Percentiles rank a stretch among this genome's conserved stretches.
Conservation (phyloP, 1,140 invertebrate species). For the Metaphire vulgaris region DNA sequence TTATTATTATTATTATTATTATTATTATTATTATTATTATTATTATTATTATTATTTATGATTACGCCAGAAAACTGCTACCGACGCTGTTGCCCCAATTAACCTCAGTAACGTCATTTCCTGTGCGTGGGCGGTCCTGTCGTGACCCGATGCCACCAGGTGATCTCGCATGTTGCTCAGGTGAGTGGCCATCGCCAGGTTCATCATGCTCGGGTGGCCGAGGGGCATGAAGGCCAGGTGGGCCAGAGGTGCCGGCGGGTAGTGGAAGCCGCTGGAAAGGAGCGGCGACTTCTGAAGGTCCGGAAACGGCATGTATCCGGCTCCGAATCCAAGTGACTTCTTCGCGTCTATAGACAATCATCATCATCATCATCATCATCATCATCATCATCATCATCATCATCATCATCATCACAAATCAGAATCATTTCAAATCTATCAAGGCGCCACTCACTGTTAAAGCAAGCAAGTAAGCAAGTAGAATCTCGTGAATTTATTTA, state of each 20-base stretch:
- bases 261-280: constrained; percentile 21
- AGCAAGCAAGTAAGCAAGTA: too few species aligned
- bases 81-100: too few species aligned
- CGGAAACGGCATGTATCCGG: neutral
- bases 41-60: too few species aligned
- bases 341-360: neutral
- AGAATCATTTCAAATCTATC: too few species aligned
- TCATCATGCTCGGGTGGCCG: constrained; percentile 23
- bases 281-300: constrained; percentile 23
- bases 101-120: constrained; percentile 10
- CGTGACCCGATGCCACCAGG: neutral
- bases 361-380: neutral
- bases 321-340: neutral
- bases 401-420: constrained; percentile 2
- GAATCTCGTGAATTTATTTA: too few species aligned
- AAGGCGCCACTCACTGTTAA: too few species aligned
- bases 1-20: too few species aligned
- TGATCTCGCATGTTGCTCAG: constrained; percentile 10
- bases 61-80: too few species aligned
- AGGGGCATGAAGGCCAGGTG: constrained; percentile 25
- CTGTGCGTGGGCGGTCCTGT: neutral
- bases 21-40: too few species aligned
- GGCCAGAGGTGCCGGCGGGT: neutral
- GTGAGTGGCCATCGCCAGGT: constrained; percentile 25
- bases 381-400: constrained; percentile 3